Evolutionary conservation across 2,113 vertebrate genomes (phyloP).

Genomic region (Paracanthobrama guichenoti): DNA sequence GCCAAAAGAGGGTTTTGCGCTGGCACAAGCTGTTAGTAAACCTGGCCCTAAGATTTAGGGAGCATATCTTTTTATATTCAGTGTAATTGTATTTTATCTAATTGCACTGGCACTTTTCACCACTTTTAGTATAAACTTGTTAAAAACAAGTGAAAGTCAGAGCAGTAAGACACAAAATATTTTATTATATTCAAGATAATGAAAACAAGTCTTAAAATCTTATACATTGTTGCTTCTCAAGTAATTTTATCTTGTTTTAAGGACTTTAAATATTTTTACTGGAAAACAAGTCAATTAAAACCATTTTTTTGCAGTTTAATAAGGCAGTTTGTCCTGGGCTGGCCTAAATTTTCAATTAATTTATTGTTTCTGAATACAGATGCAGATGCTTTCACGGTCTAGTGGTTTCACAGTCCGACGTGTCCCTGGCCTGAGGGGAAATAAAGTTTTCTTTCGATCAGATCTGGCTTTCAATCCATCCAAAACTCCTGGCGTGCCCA

Average conservation of each 20-base stretch:
- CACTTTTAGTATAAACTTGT: not conserved
- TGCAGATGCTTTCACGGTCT: slow-evolving; percentile 9
- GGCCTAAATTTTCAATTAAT: not conserved
- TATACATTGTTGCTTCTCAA: not conserved
- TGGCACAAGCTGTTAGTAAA: too few species aligned
- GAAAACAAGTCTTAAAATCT: slow-evolving; percentile 5
- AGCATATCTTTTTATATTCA: not conserved
- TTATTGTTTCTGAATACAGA: slow-evolving; percentile 25
- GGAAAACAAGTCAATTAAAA: not conserved
- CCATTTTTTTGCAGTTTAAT: not conserved
- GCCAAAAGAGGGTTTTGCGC: too few species aligned
- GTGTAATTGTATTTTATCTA: not conserved
- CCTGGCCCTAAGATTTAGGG: not conserved
- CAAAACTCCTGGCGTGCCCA: not conserved
- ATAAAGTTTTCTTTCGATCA: not conserved
- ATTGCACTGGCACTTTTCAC: not conserved
- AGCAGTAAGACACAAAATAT: not conserved
- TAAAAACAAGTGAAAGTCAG: not conserved
- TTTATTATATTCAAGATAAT: not conserved
- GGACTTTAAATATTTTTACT: not conserved
- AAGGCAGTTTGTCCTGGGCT: not conserved
- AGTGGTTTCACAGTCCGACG: slow-evolving; percentile 22
- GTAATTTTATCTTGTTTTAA: not conserved
- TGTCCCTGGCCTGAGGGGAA: not conserved
- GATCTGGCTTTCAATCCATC: slow-evolving; percentile 15